Percentiles rank a stretch among this genome's conserved stretches.
These are phyloP conservation scores for Serinus canaria DNA, from an alignment of 2,113 vertebrate genomes.

Conservation along the genomic window DNA sequence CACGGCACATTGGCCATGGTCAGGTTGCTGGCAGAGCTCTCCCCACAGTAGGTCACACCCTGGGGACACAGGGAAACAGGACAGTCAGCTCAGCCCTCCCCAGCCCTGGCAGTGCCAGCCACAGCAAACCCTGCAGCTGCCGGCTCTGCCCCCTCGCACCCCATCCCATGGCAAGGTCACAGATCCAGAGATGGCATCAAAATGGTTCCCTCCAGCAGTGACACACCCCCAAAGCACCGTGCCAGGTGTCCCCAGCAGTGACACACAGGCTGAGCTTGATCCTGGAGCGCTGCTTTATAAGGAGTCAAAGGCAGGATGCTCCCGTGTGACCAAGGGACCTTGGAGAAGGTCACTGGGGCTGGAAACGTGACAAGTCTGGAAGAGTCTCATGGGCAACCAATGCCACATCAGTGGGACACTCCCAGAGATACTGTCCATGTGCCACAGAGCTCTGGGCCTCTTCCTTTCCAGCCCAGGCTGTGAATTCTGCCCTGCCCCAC, in stretches of 20 bases:
- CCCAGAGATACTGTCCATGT: background rate
- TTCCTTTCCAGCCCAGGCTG: background rate
- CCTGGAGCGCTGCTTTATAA: background rate
- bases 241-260: no score
- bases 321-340: background rate
- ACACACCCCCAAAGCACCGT: no score
- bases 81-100: background rate
- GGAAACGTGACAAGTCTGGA: background rate
- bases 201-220: background rate
- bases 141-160: accelerated
- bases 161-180: accelerated
- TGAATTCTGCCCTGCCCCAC: background rate
- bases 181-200: background rate
- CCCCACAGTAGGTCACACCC: conserved; percentile 96
- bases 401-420: background rate
- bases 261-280: background rate
- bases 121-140: background rate
- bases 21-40: conserved; percentile 90
- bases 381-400: no score
- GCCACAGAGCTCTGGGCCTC: background rate
- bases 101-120: background rate
- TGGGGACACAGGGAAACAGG: conserved; percentile 35
- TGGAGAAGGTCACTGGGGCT: background rate
- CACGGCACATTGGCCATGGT: conserved; percentile 97
- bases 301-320: background rate